These are phyloP conservation scores for Tauraco erythrolophus DNA, from an alignment of 2,113 vertebrate genomes.

Conservation along the genomic window DNA sequence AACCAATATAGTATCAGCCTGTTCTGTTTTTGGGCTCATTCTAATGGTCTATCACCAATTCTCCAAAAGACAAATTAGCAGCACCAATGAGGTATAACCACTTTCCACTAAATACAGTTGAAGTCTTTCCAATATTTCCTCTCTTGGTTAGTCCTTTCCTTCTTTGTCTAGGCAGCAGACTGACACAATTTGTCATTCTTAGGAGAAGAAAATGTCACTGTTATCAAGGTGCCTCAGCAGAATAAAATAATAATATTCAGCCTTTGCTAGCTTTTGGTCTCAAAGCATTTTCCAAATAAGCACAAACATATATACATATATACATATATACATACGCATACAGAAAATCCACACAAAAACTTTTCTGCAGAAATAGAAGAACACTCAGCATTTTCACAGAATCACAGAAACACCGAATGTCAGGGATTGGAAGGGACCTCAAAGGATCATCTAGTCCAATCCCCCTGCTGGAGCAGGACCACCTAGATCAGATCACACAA, in stretches of 20 bases:
- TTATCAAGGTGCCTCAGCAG: background rate
- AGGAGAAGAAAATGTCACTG: background rate
- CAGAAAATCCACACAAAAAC: background rate
- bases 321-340: too few species aligned
- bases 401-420: too few species aligned
- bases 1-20: background rate
- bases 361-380: background rate
- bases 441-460: too few species aligned
- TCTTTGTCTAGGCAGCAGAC: background rate
- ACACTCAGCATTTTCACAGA: accelerated
- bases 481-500: too few species aligned
- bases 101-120: background rate
- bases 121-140: background rate
- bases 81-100: background rate
- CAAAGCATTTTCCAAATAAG: background rate
- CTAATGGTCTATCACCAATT: background rate
- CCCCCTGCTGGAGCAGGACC: too few species aligned
- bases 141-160: background rate
- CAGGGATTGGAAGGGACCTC: too few species aligned
- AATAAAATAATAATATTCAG: background rate
- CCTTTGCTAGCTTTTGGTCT: background rate
- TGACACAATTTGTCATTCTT: background rate
- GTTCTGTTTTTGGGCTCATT: background rate
- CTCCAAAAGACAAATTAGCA: background rate
- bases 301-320: background rate